phyloP scores from a whole-genome alignment of 1,140 invertebrate species.

The Daktulosphaira vitifoliae region DNA sequence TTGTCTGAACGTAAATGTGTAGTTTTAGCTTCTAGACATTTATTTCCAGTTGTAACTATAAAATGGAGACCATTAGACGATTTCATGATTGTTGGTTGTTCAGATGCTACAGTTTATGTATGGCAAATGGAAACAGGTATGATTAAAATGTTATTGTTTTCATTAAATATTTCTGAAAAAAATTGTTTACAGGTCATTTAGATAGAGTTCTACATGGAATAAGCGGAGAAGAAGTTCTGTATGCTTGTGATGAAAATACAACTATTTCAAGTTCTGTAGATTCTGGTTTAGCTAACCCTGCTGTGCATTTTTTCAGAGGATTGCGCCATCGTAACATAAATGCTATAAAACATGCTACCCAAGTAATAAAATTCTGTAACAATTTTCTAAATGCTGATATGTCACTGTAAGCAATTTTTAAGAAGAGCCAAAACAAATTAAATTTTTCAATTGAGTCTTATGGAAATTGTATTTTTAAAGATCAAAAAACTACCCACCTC shows the following conservation, averaged over 20 bases:
- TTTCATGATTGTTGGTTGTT: constrained; percentile 96
- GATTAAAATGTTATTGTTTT: background rate
- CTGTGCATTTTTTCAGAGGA: constrained; percentile 85
- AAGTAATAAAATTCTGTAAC: constrained; percentile 42
- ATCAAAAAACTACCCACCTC: no score
- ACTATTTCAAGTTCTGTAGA: constrained; percentile 55
- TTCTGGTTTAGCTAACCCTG: constrained; percentile 78
- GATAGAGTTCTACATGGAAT: constrained; percentile 91
- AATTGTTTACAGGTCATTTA: constrained; percentile 59
- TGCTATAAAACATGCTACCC: constrained; percentile 86
- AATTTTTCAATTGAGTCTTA: no score
- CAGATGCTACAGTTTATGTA: constrained; percentile 94
- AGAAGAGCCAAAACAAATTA: no score
- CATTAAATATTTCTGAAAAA: no score
- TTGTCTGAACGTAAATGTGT: constrained; percentile 91
- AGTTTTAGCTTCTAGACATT: constrained; percentile 86
- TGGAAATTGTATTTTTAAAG: no score
- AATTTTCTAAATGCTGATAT: no score
- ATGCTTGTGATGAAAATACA: constrained; percentile 86
- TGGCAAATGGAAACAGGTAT: constrained; percentile 99
- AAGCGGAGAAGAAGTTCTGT: constrained; percentile 89
- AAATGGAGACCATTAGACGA: constrained; percentile 97
- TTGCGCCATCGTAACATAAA: constrained; percentile 84
- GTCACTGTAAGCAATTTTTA: no score
- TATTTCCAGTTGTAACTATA: constrained; percentile 91